Base-by-base conservation (phyloP, 2,888 invertebrate genomes). In the Rhamnusium bicolor region DNA sequence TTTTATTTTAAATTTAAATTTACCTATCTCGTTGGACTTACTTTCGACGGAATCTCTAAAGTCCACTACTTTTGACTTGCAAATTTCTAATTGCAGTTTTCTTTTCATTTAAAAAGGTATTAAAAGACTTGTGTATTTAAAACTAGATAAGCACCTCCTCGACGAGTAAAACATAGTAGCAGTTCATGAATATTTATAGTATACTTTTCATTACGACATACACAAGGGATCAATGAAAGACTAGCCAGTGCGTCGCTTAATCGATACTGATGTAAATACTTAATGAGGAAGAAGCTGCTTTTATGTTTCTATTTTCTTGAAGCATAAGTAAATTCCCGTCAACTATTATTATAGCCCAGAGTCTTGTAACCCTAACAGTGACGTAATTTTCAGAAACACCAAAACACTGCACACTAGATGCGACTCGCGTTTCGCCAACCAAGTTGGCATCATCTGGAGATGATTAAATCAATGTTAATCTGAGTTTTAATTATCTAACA, bases 21-120 rank as follows among this genome's bases (percentile, higher is more conserved):
- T 4, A 16, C 16, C 6, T 14, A 16, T 7, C 24, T 21, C 29
- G 1, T 7, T 16, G n/a, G 56, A 29, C 12, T 56, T 14, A n/a
- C 14, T 27, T 29, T 56, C n/a, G 29, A 8, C 21, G 16, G 27
- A 8, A 56, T 56, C 27, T 27, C 14, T 27, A 29, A 46, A 29
- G 40, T 24, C 10, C 21, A 46, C 40, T 46, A 46, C 46, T 51
- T 63, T 63, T 63, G 27, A 18, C 27, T 51, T 51, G 63, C 18
- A 63, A 63, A 63, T 63, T 29, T 12, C 18, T 49, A 21, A 49
- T 29, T 63, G 49, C 2, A 63, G 63, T 63, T 63, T 49, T 63
- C 63, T 63, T 63, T 63, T 63, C 63, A 63, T 63, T 51, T 63
- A 63, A 46, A 40, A 18, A 10, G 29, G 63, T 18, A 49, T 51